Conservation (phyloP, 2,113 vertebrate species). For the Nerophis lumbriciformis region DNA sequence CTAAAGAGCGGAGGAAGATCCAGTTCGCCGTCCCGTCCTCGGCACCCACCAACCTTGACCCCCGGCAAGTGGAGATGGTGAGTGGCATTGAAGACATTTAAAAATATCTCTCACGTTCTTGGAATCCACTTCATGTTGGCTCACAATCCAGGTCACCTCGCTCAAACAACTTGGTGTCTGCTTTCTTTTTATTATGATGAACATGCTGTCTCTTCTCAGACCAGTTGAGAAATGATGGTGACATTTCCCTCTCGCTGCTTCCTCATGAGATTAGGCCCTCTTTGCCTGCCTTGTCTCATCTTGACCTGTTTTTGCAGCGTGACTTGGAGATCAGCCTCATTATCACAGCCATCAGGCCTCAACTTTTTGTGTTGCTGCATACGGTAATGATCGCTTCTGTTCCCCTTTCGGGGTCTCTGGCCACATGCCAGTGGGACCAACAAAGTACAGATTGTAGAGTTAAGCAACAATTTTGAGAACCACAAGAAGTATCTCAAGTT, state of each 20-base stretch:
- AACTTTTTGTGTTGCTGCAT: slow-evolving; percentile 15
- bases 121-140: not conserved
- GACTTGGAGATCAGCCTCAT: slow-evolving; percentile 20
- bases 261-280: slow-evolving; percentile 29
- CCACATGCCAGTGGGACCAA: too few relatives aligned
- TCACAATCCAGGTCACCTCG: not conserved
- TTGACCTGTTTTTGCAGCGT: slow-evolving; percentile 18
- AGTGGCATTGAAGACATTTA: slow-evolving; percentile 31
- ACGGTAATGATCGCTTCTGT: slow-evolving; percentile 26
- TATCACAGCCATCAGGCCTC: slow-evolving; percentile 1
- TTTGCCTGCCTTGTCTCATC: slow-evolving; percentile 16
- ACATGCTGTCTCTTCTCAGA: not conserved
- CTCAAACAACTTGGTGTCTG: not conserved
- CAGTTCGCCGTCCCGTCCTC: slow-evolving; percentile 83
- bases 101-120: not conserved
- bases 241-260: slow-evolving; percentile 44
- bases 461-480: too few relatives aligned
- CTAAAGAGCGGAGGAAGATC: slow-evolving; percentile 91
- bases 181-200: not conserved
- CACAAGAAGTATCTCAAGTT: too few relatives aligned
- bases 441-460: too few relatives aligned
- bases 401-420: not conserved
- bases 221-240: slow-evolving; percentile 33
- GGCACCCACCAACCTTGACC: slow-evolving; percentile 86
- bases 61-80: slow-evolving; percentile 94